Conservation (phyloP, 1,140 invertebrate species). For the Rhysida immarginata region DNA sequence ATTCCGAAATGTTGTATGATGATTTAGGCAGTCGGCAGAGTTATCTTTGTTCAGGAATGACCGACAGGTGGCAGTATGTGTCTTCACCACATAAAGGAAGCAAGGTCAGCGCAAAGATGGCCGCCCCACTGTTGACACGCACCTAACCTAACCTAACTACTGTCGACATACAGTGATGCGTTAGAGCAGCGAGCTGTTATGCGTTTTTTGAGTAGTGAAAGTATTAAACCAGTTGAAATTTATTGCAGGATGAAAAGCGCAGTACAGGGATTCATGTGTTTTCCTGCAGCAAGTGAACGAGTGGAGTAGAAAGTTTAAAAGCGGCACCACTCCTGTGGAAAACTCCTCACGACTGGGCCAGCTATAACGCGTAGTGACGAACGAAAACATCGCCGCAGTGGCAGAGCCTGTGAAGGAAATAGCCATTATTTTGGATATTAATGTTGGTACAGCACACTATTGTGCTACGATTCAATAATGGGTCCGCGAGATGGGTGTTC, state of each 20-base stretch:
- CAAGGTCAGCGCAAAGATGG: neutral
- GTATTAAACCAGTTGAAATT: neutral
- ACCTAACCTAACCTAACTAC: neutral
- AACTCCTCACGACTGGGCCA: neutral
- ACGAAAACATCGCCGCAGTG: no score
- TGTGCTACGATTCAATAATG: no score
- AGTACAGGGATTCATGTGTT: neutral
- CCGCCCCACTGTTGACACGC: neutral
- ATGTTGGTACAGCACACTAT: no score
- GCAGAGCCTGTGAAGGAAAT: no score
- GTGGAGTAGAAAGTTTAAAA: neutral
- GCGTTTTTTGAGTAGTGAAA: neutral
- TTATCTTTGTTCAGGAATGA: no score
- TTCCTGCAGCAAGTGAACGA: neutral
- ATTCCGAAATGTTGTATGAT: no score
- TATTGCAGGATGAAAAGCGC: neutral
- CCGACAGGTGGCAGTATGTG: no score
- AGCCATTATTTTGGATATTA: no score
- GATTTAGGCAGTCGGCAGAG: no score
- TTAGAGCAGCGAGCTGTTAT: neutral
- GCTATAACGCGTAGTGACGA: no score
- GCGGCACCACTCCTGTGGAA: neutral
- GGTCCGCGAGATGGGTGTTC: no score
- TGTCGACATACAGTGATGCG: neutral
- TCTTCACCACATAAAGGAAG: no score